Evolutionary conservation across 2,113 vertebrate species (phyloP).

Genomic region (Trogon surrucura): DNA sequence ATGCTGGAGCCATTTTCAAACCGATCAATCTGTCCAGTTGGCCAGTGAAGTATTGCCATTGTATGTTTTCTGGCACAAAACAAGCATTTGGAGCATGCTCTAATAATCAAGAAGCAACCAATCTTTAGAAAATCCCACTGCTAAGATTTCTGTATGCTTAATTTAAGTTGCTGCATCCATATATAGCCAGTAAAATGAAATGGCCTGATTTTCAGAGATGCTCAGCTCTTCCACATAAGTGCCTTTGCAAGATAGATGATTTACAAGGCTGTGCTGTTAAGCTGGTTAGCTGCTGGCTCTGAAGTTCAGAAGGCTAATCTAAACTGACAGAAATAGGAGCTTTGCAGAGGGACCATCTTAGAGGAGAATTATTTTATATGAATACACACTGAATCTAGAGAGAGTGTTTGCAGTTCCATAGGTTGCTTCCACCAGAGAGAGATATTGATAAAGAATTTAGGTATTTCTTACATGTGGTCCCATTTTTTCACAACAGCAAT

Average conservation of each 20-base stretch:
- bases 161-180: conserved; percentile 2
- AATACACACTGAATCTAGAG: neutral
- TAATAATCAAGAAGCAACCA: neutral
- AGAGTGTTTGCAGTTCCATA: neutral
- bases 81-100: neutral
- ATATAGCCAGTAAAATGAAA: conserved; percentile 25
- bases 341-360: neutral
- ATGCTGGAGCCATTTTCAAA: neutral
- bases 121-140: conserved; percentile 4
- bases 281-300: conserved; percentile 28
- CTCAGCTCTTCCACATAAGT: neutral
- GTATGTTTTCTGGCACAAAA: neutral
- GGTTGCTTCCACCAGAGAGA: neutral
- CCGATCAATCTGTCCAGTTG: neutral
- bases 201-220: conserved; percentile 27
- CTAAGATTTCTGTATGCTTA: neutral
- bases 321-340: conserved; percentile 10
- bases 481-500: neutral
- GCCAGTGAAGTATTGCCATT: neutral
- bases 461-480: neutral
- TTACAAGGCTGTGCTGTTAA: conserved; percentile 35
- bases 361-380: neutral
- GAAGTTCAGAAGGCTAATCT: conserved; percentile 36
- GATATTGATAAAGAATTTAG: neutral
- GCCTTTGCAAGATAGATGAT: conserved; percentile 30